Conservation (phyloP, 1,140 invertebrate species). For the Drosophila tani region DNA sequence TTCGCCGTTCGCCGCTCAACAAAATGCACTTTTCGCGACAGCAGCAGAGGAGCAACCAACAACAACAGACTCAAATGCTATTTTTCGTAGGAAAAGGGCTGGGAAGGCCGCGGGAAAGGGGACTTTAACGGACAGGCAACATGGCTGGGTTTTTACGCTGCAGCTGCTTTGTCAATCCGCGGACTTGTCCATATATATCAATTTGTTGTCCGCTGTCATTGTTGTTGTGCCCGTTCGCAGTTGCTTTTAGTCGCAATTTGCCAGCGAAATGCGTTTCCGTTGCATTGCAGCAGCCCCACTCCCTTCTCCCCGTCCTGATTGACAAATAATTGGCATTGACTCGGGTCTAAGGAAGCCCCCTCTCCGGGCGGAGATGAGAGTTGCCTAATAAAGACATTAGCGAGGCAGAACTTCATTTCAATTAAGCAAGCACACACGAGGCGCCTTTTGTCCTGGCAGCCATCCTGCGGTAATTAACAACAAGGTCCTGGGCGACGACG, state of each 20-base stretch:
- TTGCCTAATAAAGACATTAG: slow-evolving; percentile 59
- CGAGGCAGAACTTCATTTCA: slow-evolving; percentile 52
- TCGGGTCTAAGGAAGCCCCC: slow-evolving; percentile 5
- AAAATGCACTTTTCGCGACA: slow-evolving; percentile 76
- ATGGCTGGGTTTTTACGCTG: slow-evolving; percentile 72
- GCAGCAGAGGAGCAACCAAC: slow-evolving; percentile 33
- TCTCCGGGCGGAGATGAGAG: neutral
- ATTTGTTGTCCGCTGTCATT: slow-evolving; percentile 71
- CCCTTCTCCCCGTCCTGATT: slow-evolving; percentile 27
- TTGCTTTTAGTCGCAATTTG: slow-evolving; percentile 69
- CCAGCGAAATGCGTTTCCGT: slow-evolving; percentile 57
- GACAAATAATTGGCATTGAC: slow-evolving; percentile 56
- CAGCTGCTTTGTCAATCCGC: slow-evolving; percentile 78
- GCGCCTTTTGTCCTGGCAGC: slow-evolving; percentile 42
- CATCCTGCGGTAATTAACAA: slow-evolving; percentile 56
- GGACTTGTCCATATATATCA: slow-evolving; percentile 78
- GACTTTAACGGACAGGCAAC: slow-evolving; percentile 60
- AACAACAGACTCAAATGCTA: slow-evolving; percentile 56
- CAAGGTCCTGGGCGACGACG: slow-evolving; percentile 46
- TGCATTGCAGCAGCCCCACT: neutral
- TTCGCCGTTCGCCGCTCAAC: slow-evolving; percentile 37
- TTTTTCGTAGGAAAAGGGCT: slow-evolving; percentile 55
- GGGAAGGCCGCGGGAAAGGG: neutral
- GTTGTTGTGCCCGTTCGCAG: slow-evolving; percentile 43
- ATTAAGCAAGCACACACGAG: slow-evolving; percentile 64